These are phyloP conservation scores for Trichomycterus rosablanca DNA, from an alignment of 2,113 vertebrate genomes.

Conservation along the genomic window DNA sequence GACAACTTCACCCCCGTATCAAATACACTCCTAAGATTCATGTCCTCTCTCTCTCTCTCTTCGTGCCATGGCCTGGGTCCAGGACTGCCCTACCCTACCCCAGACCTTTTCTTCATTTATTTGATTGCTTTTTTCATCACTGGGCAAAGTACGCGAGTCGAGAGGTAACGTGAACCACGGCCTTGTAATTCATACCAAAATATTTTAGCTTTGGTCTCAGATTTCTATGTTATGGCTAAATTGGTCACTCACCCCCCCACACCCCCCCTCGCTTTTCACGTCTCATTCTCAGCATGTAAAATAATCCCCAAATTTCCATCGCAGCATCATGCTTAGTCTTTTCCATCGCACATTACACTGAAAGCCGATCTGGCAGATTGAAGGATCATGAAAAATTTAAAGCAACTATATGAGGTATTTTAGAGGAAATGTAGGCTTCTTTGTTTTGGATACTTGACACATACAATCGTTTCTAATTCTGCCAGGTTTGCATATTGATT, in stretches of 20 bases:
- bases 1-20: conserved; percentile 51
- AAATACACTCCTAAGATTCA: conserved; percentile 48
- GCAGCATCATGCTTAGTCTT: conserved; percentile 57
- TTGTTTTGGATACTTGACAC: too few species aligned
- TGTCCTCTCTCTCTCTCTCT: conserved; percentile 25
- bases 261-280: conserved; percentile 60
- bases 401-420: conserved; percentile 58
- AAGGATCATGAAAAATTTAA: conserved; percentile 69
- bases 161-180: conserved; percentile 55
- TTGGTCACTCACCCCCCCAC: conserved; percentile 55
- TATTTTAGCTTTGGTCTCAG: conserved; percentile 70
- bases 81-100: conserved; percentile 36
- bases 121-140: conserved; percentile 59
- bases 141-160: conserved; percentile 42
- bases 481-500: not conserved
- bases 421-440: too few species aligned
- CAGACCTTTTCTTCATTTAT: conserved; percentile 51
- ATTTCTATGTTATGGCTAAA: conserved; percentile 75
- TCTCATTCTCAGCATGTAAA: conserved; percentile 69
- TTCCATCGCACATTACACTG: conserved; percentile 54
- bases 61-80: conserved; percentile 25
- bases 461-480: conserved; percentile 42
- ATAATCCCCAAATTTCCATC: conserved; percentile 71
- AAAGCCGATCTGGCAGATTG: conserved; percentile 62
- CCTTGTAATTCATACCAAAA: conserved; percentile 74